Evolutionary conservation across 2,888 invertebrate species (phyloP).

Genomic region (Hyposoter dolosus): DNA sequence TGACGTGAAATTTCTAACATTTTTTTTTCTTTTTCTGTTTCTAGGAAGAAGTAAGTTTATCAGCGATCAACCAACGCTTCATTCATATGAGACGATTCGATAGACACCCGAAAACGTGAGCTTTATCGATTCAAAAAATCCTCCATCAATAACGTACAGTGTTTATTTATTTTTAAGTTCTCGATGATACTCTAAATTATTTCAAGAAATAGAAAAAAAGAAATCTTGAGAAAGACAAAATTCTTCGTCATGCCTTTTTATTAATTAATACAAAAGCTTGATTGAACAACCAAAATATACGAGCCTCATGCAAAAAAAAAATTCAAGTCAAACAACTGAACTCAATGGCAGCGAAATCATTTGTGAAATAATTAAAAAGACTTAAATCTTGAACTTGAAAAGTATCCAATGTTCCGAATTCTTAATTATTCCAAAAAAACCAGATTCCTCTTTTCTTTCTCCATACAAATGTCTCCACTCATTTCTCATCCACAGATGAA

Average conservation of each 20-base stretch:
- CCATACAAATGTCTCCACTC: background rate
- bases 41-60: conserved; percentile 85
- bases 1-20: conserved; percentile 40
- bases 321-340: background rate
- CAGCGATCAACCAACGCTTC: conserved; percentile 74
- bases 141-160: background rate
- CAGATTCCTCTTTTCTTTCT: background rate
- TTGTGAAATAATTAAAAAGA: background rate
- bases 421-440: background rate
- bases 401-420: background rate
- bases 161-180: background rate
- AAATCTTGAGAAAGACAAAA: background rate
- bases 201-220: background rate
- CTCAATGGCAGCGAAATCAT: background rate
- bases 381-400: background rate
- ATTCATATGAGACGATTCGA: conserved; percentile 69
- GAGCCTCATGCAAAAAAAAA: background rate
- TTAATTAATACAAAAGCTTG: background rate
- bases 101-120: conserved; percentile 80
- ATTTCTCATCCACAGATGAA: background rate
- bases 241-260: background rate
- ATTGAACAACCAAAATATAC: background rate
- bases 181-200: background rate
- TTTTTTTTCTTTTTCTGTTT: conserved; percentile 83
- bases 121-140: conserved; percentile 70